phyloP scores from a whole-genome alignment of 2,888 invertebrate species.

The Cordylochernes scorpioides region DNA sequence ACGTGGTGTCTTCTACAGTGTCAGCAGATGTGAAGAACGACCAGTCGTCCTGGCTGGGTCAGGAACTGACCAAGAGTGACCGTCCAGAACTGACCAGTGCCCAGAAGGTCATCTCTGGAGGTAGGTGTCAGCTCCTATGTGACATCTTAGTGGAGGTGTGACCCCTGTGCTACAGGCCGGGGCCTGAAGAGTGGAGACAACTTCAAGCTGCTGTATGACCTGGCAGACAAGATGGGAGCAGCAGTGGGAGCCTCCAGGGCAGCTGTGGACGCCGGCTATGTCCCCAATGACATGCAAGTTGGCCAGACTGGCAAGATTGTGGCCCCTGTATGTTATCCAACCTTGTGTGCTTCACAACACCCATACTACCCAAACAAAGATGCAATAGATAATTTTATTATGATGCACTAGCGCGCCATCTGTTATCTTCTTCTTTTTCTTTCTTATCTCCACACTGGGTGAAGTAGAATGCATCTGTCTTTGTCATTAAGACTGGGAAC shows the following conservation, averaged over 20 bases:
- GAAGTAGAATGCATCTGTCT: no score
- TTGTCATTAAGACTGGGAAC: no score
- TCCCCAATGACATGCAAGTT: conserved; percentile 88
- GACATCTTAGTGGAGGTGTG: neutral
- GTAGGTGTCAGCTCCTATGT: conserved; percentile 24
- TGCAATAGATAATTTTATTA: conserved; percentile 51
- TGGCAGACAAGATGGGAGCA: conserved; percentile 86
- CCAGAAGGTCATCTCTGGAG: conserved; percentile 35
- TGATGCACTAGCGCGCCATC: no score
- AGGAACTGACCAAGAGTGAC: conserved; percentile 80
- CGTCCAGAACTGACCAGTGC: conserved; percentile 81
- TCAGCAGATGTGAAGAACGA: conserved; percentile 43
- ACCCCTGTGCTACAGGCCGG: conserved; percentile 32
- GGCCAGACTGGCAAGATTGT: conserved; percentile 99
- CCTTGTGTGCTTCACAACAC: neutral
- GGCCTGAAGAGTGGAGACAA: conserved; percentile 97
- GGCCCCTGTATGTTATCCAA: conserved; percentile 46
- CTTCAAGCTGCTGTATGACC: conserved; percentile 74
- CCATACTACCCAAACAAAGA: neutral
- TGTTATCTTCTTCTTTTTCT: no score
- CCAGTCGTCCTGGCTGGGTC: conserved; percentile 49
- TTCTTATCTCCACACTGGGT: no score
- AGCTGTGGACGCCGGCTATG: conserved; percentile 94
- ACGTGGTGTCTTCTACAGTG: conserved; percentile 30
- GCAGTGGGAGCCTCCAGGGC: conserved; percentile 95